These are phyloP conservation scores for Halictus ligatus DNA, from an alignment of 2,888 invertebrate species.

Conservation along the genomic window DNA sequence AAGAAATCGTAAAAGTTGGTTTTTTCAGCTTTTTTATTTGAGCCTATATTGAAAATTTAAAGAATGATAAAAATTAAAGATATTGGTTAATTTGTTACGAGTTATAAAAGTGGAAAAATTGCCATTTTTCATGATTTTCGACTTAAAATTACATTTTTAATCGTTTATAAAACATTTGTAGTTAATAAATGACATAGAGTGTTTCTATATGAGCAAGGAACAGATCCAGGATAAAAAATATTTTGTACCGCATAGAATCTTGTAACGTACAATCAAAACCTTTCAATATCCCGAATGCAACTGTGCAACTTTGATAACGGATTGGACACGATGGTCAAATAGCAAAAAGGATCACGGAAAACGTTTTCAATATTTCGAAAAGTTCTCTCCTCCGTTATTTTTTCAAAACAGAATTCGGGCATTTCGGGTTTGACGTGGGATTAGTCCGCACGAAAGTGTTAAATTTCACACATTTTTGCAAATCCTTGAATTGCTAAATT, in stretches of 20 bases:
- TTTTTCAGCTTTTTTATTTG: no score
- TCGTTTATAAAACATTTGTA: background rate
- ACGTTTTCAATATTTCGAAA: conserved; percentile 26
- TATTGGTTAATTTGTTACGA: no score
- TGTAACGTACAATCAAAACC: conserved; percentile 14
- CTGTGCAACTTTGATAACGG: conserved; percentile 56
- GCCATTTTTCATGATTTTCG: no score
- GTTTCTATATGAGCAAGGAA: background rate
- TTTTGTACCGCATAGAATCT: background rate
- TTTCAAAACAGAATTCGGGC: background rate
- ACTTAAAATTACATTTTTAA: no score
- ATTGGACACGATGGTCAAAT: conserved; percentile 32
- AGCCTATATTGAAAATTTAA: no score
- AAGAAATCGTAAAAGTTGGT: no score
- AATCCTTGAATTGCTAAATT: background rate
- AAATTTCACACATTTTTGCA: background rate
- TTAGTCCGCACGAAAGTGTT: background rate
- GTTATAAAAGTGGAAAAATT: no score
- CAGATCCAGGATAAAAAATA: background rate
- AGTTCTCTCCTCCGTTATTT: conserved; percentile 15
- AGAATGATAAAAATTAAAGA: no score
- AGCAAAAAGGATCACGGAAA: conserved; percentile 21
- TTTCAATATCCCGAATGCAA: conserved; percentile 35
- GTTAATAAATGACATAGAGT: background rate
- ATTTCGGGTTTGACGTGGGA: background rate